These are phyloP conservation scores for Nyctibius grandis DNA, from an alignment of 2,797 vertebrate species.

Conservation along the genomic window DNA sequence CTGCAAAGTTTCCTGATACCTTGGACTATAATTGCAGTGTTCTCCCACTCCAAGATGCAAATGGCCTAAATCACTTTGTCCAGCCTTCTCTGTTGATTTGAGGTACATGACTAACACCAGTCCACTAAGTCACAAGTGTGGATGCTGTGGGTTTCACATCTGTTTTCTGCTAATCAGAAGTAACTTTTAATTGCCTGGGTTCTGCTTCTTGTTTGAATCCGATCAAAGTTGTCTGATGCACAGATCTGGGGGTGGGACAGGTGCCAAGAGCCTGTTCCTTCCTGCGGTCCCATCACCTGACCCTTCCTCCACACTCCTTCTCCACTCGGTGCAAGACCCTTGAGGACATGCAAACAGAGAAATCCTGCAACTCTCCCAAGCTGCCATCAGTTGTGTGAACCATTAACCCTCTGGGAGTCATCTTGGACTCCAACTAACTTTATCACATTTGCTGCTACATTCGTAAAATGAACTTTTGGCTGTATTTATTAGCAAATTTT, in stretches of 20 bases:
- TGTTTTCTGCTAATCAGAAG: conserved; percentile 73
- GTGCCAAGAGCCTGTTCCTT: conserved; percentile 43
- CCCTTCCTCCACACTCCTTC: conserved; percentile 61
- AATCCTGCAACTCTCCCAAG: conserved; percentile 70
- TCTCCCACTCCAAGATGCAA: conserved; percentile 49
- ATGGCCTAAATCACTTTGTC: conserved; percentile 52
- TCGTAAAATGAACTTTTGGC: conserved; percentile 71
- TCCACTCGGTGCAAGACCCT: conserved; percentile 71
- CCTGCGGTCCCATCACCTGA: conserved; percentile 22
- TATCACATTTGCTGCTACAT: conserved; percentile 78
- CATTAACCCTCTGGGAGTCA: conserved; percentile 67
- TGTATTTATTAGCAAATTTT: conserved; percentile 73
- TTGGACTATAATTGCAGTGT: neutral
- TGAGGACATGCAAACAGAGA: conserved; percentile 69
- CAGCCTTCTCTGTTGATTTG: conserved; percentile 31
- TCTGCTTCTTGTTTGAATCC: conserved; percentile 64
- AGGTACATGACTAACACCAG: conserved; percentile 3
- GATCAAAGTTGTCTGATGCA: conserved; percentile 68
- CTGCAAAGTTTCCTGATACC: neutral
- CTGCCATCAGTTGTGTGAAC: conserved; percentile 69
- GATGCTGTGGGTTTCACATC: conserved; percentile 82
- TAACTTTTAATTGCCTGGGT: conserved; percentile 62
- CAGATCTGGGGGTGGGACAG: conserved; percentile 47
- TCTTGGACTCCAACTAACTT: conserved; percentile 62
- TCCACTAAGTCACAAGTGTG: conserved; percentile 32